phyloP scores from a whole-genome alignment of 2,888 invertebrate species.

The Coronaproctus castanopsis region DNA sequence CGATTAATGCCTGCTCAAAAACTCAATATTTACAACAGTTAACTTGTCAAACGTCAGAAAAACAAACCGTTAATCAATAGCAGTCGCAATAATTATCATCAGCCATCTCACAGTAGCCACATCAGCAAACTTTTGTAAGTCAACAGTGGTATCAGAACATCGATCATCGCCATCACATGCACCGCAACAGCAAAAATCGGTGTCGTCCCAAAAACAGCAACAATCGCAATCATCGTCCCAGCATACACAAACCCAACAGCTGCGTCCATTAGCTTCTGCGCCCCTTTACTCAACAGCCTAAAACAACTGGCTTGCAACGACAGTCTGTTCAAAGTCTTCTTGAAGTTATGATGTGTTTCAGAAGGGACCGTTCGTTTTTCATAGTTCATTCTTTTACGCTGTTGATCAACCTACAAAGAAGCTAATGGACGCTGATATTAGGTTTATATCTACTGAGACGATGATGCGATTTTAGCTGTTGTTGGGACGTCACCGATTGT shows the following conservation, averaged over 20 bases:
- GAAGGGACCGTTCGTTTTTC: constrained; percentile 8
- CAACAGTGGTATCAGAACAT: too few relatives aligned
- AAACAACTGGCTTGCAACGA: constrained; percentile 2
- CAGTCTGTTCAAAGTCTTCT: too few relatives aligned
- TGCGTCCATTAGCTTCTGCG: too few relatives aligned
- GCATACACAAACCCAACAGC: too few relatives aligned
- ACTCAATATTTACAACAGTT: too few relatives aligned
- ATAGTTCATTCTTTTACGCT: neutral
- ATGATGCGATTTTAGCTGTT: neutral
- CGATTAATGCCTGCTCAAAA: too few relatives aligned
- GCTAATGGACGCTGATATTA: too few relatives aligned
- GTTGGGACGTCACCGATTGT: neutral
- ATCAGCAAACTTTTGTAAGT: neutral
- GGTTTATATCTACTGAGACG: too few relatives aligned
- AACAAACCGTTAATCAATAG: too few relatives aligned
- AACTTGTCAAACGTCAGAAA: too few relatives aligned
- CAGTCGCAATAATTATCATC: too few relatives aligned
- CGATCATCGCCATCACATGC: neutral
- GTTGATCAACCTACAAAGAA: neutral
- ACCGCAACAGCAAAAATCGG: neutral
- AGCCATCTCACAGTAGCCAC: neutral
- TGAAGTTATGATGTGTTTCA: too few relatives aligned
- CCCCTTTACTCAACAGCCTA: neutral
- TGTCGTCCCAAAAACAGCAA: neutral
- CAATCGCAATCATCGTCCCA: neutral